Conservation (phyloP, 2,113 vertebrate species). For the Laticauda laticaudata region DNA sequence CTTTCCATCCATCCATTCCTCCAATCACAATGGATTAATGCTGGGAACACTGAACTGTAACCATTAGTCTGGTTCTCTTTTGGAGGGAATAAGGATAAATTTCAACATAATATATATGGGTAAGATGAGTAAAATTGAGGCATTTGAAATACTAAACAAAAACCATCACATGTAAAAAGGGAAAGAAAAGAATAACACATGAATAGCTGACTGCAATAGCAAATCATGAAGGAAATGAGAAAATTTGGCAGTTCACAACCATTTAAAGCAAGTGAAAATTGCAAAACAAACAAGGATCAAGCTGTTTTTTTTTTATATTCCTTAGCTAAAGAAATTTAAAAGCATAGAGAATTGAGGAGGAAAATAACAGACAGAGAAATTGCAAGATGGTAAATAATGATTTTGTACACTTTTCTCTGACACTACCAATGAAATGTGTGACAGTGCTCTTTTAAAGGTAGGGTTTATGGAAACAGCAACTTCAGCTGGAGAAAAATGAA, state of each 20-base stretch:
- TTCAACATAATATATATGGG: slow-evolving; percentile 14
- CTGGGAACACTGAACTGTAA: neutral
- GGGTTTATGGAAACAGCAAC: neutral
- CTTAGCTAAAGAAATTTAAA: slow-evolving; percentile 17
- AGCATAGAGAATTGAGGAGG: slow-evolving; percentile 5
- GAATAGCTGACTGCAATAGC: neutral
- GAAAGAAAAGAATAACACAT: neutral
- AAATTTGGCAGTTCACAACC: slow-evolving; percentile 5
- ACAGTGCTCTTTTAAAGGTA: neutral
- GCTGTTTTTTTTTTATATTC: neutral
- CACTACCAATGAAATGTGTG: neutral
- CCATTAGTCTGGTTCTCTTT: neutral
- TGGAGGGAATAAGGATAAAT: neutral
- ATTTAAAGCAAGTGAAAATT: slow-evolving; percentile 4
- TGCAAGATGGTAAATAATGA: slow-evolving; percentile 15
- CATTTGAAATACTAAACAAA: neutral
- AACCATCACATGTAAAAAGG: neutral
- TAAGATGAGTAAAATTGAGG: neutral
- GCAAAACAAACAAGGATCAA: neutral
- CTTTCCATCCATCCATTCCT: neutral
- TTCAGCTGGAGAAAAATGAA: neutral
- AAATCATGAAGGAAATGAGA: neutral
- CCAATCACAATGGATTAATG: neutral
- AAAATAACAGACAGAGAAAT: slow-evolving; percentile 28
- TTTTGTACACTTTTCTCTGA: slow-evolving; percentile 22